Evolutionary conservation across 2,797 vertebrate genomes (phyloP).

Genomic region (Labeo calbasu): DNA sequence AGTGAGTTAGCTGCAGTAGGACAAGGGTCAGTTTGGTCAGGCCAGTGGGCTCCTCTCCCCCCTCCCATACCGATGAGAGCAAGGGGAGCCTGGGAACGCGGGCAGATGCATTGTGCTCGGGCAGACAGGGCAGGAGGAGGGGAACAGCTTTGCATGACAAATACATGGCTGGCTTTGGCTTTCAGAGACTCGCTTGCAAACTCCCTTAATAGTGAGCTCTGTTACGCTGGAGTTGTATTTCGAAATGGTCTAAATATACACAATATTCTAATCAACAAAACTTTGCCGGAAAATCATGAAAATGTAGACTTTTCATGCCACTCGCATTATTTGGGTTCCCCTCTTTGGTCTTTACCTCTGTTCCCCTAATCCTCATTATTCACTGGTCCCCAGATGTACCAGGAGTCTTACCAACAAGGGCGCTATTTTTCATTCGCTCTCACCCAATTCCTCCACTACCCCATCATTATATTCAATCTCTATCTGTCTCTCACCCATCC

Average conservation of each 20-base stretch:
- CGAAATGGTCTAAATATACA: not conserved
- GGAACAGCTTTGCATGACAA: conserved; percentile 68
- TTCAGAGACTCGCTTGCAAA: conserved; percentile 61
- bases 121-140: conserved; percentile 60
- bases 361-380: conserved; percentile 30
- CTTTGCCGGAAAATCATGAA: not conserved
- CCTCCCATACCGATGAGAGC: conserved; percentile 44
- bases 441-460: conserved; percentile 45
- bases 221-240: not conserved
- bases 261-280: not conserved
- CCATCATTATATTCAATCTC: conserved; percentile 60
- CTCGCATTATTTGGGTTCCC: not conserved
- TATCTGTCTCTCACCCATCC: conserved; percentile 58
- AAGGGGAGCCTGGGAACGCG: conserved; percentile 64
- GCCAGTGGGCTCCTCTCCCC: conserved; percentile 55
- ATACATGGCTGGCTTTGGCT: conserved; percentile 65
- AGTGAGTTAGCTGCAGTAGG: conserved; percentile 48
- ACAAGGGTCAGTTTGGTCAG: conserved; percentile 66
- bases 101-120: conserved; percentile 61
- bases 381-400: conserved; percentile 21
- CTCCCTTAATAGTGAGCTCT: conserved; percentile 17
- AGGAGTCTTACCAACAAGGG: conserved; percentile 23
- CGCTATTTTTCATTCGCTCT: conserved; percentile 28
- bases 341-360: conserved; percentile 9
- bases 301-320: not conserved